These are phyloP conservation scores for Mellivora capensis DNA, from an alignment of 2,113 vertebrate species.

Conservation along the genomic window DNA sequence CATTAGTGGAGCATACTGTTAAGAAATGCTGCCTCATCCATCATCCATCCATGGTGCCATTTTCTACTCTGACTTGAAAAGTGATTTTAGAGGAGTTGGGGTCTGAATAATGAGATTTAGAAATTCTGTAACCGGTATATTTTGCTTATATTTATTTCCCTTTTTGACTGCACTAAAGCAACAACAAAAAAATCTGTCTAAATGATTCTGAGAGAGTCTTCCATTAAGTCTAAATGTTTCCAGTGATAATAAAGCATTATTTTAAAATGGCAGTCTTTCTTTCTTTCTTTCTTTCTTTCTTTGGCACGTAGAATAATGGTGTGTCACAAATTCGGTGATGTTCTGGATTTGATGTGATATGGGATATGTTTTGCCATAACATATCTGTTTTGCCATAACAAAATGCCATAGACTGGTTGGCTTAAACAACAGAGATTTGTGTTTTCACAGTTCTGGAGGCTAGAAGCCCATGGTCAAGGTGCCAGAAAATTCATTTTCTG, in stretches of 20 bases:
- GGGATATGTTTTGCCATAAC: no score
- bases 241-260: background rate
- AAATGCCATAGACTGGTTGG: background rate
- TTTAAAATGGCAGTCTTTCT: background rate
- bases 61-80: constrained; percentile 25
- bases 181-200: background rate
- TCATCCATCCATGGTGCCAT: background rate
- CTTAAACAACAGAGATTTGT: background rate
- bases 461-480: background rate
- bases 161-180: background rate
- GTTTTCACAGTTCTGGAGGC: background rate
- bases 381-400: background rate
- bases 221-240: background rate
- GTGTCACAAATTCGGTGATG: background rate
- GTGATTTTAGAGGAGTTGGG: background rate
- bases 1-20: background rate
- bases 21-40: background rate
- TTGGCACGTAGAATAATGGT: background rate
- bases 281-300: background rate
- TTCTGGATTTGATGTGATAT: constrained; percentile 2
- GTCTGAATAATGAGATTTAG: background rate
- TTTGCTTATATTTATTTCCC: background rate
- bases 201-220: background rate
- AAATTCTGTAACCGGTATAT: background rate
- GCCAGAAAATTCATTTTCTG: background rate